Conservation (phyloP, 2,113 vertebrate genomes). For the Neogobius melanostomus region DNA sequence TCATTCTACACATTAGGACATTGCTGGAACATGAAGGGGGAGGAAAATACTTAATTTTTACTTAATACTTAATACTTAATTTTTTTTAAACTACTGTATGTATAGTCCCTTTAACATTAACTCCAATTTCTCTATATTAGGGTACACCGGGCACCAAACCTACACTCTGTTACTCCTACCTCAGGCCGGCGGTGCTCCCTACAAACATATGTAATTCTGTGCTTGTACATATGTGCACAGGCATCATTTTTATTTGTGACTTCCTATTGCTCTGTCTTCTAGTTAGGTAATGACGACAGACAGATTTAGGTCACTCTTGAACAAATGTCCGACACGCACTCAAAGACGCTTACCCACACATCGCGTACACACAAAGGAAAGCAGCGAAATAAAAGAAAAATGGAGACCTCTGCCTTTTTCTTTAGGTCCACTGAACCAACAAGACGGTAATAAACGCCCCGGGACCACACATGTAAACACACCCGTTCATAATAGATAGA, state of each 20-base stretch:
- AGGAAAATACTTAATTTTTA: too few species aligned
- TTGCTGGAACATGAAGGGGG: too few species aligned
- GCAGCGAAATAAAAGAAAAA: constrained; percentile 7
- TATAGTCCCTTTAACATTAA: too few species aligned
- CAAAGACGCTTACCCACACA: constrained; percentile 24
- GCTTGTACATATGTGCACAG: constrained; percentile 13
- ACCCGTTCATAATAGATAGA: constrained; percentile 36
- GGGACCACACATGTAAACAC: constrained; percentile 30
- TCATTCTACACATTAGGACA: too few species aligned
- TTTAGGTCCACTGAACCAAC: constrained; percentile 57
- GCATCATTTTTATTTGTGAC: constrained; percentile 32
- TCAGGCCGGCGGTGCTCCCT: background rate
- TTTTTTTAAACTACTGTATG: too few species aligned
- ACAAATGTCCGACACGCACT: constrained; percentile 66
- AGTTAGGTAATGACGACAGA: constrained; percentile 69
- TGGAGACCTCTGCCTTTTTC: constrained; percentile 40
- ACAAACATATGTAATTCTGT: constrained; percentile 1
- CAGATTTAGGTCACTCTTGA: constrained; percentile 74
- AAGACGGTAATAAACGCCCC: constrained; percentile 50
- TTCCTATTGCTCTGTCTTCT: constrained; percentile 55
- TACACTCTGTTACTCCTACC: too few species aligned
- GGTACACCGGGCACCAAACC: too few species aligned
- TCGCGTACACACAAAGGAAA: background rate
- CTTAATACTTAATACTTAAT: too few species aligned
- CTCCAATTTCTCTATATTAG: too few species aligned